Evolutionary conservation across 2,797 vertebrate species (phyloP).

Genomic region (Sebastes vulpes): DNA sequence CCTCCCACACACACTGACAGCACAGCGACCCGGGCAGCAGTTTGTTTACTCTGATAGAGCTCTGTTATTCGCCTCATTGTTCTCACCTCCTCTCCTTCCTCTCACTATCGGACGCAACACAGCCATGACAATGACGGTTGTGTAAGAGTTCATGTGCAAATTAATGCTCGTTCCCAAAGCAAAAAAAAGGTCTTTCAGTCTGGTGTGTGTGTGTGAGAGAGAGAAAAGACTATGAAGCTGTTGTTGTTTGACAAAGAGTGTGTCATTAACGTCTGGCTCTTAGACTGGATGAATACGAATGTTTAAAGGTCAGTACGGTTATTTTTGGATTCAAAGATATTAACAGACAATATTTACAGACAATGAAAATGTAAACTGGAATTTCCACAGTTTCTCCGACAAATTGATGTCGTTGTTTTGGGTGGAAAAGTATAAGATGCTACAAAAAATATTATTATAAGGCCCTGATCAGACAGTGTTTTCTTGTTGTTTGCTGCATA

Average conservation of each 20-base stretch:
- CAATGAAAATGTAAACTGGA: not conserved
- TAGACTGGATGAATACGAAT: not conserved
- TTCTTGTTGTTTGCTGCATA: too few relatives aligned
- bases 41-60: conserved; percentile 77
- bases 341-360: not conserved
- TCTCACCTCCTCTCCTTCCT: conserved; percentile 55
- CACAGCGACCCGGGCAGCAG: conserved; percentile 34
- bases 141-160: conserved; percentile 70
- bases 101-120: conserved; percentile 50
- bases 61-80: conserved; percentile 67
- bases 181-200: conserved; percentile 15
- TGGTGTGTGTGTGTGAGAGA: not conserved
- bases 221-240: conserved; percentile 7
- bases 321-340: conserved; percentile 9
- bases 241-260: conserved; percentile 24
- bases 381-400: not conserved
- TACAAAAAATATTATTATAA: too few relatives aligned
- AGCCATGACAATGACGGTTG: conserved; percentile 59
- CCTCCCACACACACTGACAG: conserved; percentile 67
- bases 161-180: conserved; percentile 47
- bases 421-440: not conserved
- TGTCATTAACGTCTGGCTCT: conserved; percentile 6
- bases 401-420: not conserved
- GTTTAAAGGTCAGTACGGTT: conserved; percentile 12
- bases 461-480: too few relatives aligned